A percentile compares a stretch with the other conserved stretches of the same genome.
These are phyloP conservation scores for Bradypodion pumilum DNA, from an alignment of 2,797 vertebrate genomes.

Conservation along the genomic window DNA sequence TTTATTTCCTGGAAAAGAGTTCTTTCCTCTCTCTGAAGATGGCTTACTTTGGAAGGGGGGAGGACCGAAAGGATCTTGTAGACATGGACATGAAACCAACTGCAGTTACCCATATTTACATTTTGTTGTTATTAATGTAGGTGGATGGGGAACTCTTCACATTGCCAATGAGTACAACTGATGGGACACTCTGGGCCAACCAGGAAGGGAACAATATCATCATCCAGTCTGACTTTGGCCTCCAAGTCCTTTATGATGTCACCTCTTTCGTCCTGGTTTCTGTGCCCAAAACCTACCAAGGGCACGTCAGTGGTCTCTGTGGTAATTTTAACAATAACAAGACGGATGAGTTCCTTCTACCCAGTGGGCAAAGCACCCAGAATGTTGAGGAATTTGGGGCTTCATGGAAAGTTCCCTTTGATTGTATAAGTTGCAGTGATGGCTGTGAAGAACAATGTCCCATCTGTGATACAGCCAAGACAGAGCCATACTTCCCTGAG, in stretches of 20 bases:
- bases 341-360: slow-evolving; percentile 49
- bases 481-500: neutral
- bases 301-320: slow-evolving; percentile 54
- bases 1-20: neutral
- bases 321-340: slow-evolving; percentile 62
- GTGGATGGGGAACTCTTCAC: slow-evolving; percentile 58
- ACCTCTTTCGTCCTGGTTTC: slow-evolving; percentile 41
- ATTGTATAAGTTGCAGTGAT: slow-evolving; percentile 29
- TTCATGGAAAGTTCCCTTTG: neutral
- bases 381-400: neutral
- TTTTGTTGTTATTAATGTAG: slow-evolving; percentile 24
- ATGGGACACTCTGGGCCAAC: slow-evolving; percentile 34
- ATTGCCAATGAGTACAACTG: slow-evolving; percentile 45
- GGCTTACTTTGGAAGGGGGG: too few relatives aligned
- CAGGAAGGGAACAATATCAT: slow-evolving; percentile 43
- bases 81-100: neutral
- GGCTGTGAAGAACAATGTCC: slow-evolving; percentile 30
- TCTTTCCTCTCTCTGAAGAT: neutral
- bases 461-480: neutral
- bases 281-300: slow-evolving; percentile 40
- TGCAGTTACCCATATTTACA: neutral
- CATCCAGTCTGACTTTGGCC: slow-evolving; percentile 29
- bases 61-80: neutral
- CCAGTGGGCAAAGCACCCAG: slow-evolving; percentile 2
- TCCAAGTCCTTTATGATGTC: slow-evolving; percentile 54